Conservation (phyloP, 2,797 vertebrate genomes). For the Spondyliosoma cantharus region DNA sequence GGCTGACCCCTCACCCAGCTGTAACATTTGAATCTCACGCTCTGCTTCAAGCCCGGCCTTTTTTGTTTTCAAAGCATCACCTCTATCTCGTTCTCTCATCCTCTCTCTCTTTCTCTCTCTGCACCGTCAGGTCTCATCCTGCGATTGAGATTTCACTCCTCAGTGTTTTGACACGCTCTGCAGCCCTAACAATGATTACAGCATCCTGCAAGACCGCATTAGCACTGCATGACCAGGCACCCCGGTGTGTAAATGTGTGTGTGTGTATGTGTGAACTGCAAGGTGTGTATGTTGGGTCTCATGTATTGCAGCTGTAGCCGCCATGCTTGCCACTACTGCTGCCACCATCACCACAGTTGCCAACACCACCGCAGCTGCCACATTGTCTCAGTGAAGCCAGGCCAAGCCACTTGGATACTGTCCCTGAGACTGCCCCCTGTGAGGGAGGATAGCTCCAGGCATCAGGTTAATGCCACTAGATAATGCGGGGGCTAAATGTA, state of each 20-base stretch:
- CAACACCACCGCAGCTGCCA: slow-evolving; percentile 6
- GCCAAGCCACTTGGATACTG: slow-evolving; percentile 6
- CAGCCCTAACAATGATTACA: slow-evolving; percentile 59
- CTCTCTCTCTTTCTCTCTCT: not conserved
- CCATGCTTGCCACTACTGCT: not conserved
- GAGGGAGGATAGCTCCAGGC: slow-evolving; percentile 21
- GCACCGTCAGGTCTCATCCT: slow-evolving; percentile 43
- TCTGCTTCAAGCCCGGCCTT: slow-evolving; percentile 20
- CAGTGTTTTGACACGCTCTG: slow-evolving; percentile 52
- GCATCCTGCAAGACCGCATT: slow-evolving; percentile 62
- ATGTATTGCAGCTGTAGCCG: not conserved
- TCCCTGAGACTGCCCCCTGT: slow-evolving; percentile 13
- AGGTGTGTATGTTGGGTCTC: slow-evolving; percentile 6
- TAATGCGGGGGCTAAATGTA: slow-evolving; percentile 1
- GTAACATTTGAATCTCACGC: slow-evolving; percentile 50
- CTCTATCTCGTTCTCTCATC: slow-evolving; percentile 10
- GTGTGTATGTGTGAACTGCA: not conserved
- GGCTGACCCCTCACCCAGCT: slow-evolving; percentile 39
- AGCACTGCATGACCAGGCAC: slow-evolving; percentile 54
- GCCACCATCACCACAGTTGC: not conserved
- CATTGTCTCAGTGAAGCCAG: not conserved
- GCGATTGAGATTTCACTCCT: slow-evolving; percentile 60
- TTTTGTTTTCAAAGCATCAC: slow-evolving; percentile 21
- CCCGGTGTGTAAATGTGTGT: slow-evolving; percentile 10
- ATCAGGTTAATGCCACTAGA: slow-evolving; percentile 6